Percentiles rank a stretch among this genome's conserved stretches.
These are phyloP conservation scores for Synergus laeviventris DNA, from an alignment of 2,888 invertebrate genomes.

Conservation along the genomic window DNA sequence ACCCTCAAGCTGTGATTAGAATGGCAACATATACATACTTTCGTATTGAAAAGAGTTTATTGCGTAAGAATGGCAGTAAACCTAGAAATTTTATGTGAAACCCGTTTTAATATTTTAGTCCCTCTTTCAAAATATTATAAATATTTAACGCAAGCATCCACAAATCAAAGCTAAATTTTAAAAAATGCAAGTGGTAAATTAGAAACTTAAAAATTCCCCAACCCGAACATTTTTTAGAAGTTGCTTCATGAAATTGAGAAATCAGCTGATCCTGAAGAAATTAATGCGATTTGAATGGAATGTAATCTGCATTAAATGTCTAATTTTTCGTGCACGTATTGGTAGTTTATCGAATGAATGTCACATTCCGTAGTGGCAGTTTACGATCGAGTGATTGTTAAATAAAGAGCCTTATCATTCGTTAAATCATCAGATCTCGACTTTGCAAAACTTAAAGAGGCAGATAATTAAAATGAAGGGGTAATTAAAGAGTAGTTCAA, in stretches of 20 bases:
- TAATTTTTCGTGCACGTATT: conserved; percentile 8
- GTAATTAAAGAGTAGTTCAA: not conserved
- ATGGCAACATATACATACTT: too few species aligned
- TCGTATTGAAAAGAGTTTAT: too few species aligned
- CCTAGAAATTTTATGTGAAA: too few species aligned
- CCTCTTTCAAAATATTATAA: too few species aligned
- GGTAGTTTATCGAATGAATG: conserved; percentile 13
- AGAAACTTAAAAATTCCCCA: too few species aligned
- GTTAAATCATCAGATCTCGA: not conserved
- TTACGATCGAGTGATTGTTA: conserved; percentile 18
- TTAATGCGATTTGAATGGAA: not conserved
- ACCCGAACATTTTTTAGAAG: not conserved
- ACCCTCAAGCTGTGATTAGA: too few species aligned
- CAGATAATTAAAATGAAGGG: not conserved
- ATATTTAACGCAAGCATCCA: too few species aligned
- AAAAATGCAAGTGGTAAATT: too few species aligned
- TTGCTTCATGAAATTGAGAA: not conserved
- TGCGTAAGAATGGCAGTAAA: too few species aligned
- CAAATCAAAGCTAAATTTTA: too few species aligned
- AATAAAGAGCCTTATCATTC: conserved; percentile 3
- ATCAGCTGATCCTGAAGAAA: not conserved
- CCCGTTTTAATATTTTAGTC: too few species aligned
- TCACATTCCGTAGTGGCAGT: conserved; percentile 36
- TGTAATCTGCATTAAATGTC: conserved; percentile 23
- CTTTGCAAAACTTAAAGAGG: not conserved